Evolutionary conservation across 2,113 vertebrate genomes (phyloP), one percentile per base, ranked within the genome.

Genomic region (Ptilorrhoa leucosticta): DNA sequence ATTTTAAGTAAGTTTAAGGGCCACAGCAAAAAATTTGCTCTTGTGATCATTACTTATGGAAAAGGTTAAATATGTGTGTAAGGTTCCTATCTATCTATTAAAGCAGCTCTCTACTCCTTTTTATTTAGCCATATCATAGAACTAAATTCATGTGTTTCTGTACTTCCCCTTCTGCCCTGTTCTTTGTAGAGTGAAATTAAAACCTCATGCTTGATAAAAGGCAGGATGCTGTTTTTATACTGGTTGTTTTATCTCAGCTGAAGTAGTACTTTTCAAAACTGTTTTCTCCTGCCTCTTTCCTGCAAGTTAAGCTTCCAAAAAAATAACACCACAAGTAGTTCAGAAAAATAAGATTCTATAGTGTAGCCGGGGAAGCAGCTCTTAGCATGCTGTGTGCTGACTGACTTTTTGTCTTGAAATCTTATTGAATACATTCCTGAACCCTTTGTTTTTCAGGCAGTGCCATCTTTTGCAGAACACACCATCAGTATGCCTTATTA

Each of bases 351-450:
- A 87, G 26, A 61, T 71, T 82, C 81, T 91, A 58, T 68, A 80
- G 21, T 42, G 47, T 57, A 75, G 16, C 73, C 89, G 39, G 6
- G 48, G 87, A 96, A 80, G 35, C 28, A 79, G 44, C 40, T 92
- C 56, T 69, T 88, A 93, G 51, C 18, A 45, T 73, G n/a, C 71
- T 87, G n/a, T 80, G 30, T 76, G 44, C 26, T 28, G 35, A 78
- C 44, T 95, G 94, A 92, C 71, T 82, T 96, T 98, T 96, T 93
- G 89, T 87, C 53, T n/a, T 91, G 81, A 65, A 95, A 83, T 96
- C 95, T 91, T 91, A 80, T 24, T 87, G 66, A 95, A 92, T 86
- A 53, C 64, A 75, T 85, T 96, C 72, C 35, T 87, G 95, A 97
- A 77, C 68, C 54, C 79, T 97, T 95, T 96, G 95, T 97, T 97